Evolutionary conservation across 2,888 invertebrate genomes (phyloP).

Genomic region (Aspidiotus rigidus): DNA sequence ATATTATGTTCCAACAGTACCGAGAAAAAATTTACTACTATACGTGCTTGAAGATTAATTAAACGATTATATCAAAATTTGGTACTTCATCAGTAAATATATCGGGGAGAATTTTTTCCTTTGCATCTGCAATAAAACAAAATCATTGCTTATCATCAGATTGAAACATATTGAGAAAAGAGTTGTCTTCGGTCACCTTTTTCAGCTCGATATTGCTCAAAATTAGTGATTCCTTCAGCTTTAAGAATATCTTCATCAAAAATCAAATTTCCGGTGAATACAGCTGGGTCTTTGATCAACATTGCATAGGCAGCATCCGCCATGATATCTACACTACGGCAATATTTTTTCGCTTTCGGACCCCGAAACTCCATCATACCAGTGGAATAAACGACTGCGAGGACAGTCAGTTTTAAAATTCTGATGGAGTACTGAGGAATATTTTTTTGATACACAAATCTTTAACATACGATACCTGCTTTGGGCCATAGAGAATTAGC

Average conservation of each 20-base stretch:
- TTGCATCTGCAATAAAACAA: background rate
- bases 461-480: constrained; percentile 54
- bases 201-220: constrained; percentile 72
- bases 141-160: background rate
- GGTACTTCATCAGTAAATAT: constrained; percentile 2
- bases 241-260: constrained; percentile 82
- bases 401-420: constrained; percentile 10
- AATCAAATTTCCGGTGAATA: constrained; percentile 72
- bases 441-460: constrained; percentile 7
- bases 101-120: background rate
- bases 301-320: constrained; percentile 82
- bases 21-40: too few species aligned
- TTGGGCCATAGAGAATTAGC: constrained; percentile 95
- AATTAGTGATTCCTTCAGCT: constrained; percentile 68
- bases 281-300: constrained; percentile 65
- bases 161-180: background rate
- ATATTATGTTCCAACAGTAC: too few species aligned
- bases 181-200: constrained; percentile 51
- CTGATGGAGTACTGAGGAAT: background rate
- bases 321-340: constrained; percentile 73
- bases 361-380: constrained; percentile 80
- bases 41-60: too few species aligned
- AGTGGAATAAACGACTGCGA: constrained; percentile 43
- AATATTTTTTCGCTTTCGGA: constrained; percentile 51
- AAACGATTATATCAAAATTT: background rate